Conservation (phyloP, 2,888 invertebrate species). For the Polyommatus iphigenia region DNA sequence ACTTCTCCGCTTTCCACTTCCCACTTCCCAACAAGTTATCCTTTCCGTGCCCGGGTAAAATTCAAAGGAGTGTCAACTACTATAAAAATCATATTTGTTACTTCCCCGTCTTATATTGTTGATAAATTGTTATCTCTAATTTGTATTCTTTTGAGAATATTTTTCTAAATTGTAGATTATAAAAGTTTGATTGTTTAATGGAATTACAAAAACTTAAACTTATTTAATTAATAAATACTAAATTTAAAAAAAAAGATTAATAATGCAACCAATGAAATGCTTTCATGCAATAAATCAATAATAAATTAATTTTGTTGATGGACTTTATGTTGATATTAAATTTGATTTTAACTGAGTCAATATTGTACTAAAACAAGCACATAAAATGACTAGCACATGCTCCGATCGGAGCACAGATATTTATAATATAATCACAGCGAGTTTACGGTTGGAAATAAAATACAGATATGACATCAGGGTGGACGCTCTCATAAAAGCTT, state of each 20-base stretch:
- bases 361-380: neutral
- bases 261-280: no score
- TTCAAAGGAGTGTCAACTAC: conserved; percentile 34
- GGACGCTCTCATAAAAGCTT: conserved; percentile 47
- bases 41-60: conserved; percentile 32
- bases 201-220: no score
- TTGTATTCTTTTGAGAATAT: conserved; percentile 15
- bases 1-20: conserved; percentile 5
- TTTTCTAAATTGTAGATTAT: neutral
- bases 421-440: conserved; percentile 40
- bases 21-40: conserved; percentile 32
- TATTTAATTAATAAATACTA: no score
- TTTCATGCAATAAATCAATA: neutral
- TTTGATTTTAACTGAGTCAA: neutral
- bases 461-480: conserved; percentile 42
- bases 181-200: neutral
- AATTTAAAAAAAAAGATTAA: no score
- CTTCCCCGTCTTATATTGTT: conserved; percentile 27
- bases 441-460: conserved; percentile 44
- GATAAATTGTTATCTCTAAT: conserved; percentile 14
- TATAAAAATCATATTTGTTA: conserved; percentile 33
- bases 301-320: neutral
- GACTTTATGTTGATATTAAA: neutral
- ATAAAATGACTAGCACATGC: neutral
- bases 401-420: conserved; percentile 28